phyloP scores from a whole-genome alignment of 2,888 invertebrate genomes.

The Limnephilus rhombicus region DNA sequence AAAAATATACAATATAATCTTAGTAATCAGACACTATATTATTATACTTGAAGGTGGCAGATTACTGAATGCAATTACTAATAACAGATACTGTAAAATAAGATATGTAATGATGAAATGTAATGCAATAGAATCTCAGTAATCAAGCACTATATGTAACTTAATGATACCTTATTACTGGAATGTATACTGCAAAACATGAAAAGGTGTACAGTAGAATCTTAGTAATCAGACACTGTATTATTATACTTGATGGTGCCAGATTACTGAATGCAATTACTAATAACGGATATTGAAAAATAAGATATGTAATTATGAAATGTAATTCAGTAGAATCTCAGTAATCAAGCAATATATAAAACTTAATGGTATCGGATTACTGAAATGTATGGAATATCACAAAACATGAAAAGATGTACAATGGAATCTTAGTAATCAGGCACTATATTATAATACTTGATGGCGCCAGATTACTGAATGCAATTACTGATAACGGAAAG shows the following conservation, averaged over 20 bases:
- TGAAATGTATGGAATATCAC: not conserved
- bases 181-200: not conserved
- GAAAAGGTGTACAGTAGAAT: not conserved
- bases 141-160: not conserved
- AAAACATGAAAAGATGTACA: not conserved
- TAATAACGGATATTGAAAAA: too few relatives aligned
- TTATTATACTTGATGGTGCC: not conserved
- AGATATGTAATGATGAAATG: not conserved
- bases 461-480: not conserved
- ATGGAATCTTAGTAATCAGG: not conserved
- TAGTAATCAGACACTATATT: not conserved
- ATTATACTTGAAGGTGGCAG: not conserved
- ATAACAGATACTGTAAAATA: too few relatives aligned
- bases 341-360: not conserved
- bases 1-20: not conserved
- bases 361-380: not conserved
- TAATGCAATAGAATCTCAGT: not conserved
- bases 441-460: not conserved
- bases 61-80: too few relatives aligned
- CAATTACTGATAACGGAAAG: too few relatives aligned
- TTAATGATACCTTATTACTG: not conserved
- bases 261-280: too few relatives aligned
- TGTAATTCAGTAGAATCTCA: not conserved
- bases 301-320: not conserved
- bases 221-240: not conserved